Conservation (phyloP, 2,113 vertebrate species). For the Lucifuga dentata region DNA sequence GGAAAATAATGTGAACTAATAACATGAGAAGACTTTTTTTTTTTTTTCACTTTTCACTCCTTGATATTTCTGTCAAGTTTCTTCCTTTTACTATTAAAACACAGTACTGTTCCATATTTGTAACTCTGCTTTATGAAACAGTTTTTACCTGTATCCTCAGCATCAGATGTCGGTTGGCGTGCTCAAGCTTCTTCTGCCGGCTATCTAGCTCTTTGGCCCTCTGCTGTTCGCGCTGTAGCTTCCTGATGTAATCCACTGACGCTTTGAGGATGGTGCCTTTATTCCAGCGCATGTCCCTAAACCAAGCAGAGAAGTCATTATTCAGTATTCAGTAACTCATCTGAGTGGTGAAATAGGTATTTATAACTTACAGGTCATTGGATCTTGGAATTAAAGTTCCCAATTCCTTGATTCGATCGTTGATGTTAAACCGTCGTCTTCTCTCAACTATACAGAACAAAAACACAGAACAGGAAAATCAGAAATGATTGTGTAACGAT, state of each 20-base stretch:
- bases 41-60: no score
- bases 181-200: constrained; percentile 95
- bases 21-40: no score
- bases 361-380: constrained; percentile 83
- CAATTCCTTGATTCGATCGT: constrained; percentile 86
- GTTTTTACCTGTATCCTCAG: constrained; percentile 94
- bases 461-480: constrained; percentile 8
- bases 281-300: constrained; percentile 99
- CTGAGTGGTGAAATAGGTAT: not conserved
- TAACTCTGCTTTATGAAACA: not conserved
- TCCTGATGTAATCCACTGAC: constrained; percentile 97
- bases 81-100: no score
- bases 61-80: no score
- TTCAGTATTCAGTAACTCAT: not conserved
- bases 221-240: constrained; percentile 94
- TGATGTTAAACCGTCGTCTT: constrained; percentile 85
- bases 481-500: not conserved
- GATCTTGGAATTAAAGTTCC: constrained; percentile 86
- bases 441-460: constrained; percentile 81
- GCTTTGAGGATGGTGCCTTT: constrained; percentile 99
- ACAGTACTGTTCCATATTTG: not conserved
- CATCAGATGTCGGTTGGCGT: constrained; percentile 93
- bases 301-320: constrained; percentile 35
- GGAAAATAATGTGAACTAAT: no score
- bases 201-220: constrained; percentile 94